Percentiles rank a stretch among this genome's conserved stretches.
phyloP scores from a whole-genome alignment of 1,140 invertebrate genomes.

The Anastrepha obliqua region DNA sequence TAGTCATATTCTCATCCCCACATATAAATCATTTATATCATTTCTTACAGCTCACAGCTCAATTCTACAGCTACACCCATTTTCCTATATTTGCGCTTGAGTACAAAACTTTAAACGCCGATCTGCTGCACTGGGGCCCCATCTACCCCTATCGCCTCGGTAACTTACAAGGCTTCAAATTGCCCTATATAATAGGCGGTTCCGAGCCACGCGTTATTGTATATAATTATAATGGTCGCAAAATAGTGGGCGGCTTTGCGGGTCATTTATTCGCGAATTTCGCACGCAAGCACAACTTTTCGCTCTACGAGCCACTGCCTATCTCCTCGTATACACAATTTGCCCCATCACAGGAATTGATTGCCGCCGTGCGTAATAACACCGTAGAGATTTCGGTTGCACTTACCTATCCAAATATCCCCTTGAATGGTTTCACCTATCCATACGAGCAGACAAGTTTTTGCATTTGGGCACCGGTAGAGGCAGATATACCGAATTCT shows the following conservation, averaged over 20 bases:
- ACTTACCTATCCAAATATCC: constrained; percentile 62
- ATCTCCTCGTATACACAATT: constrained; percentile 51
- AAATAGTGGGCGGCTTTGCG: constrained; percentile 62
- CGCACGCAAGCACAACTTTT: constrained; percentile 63
- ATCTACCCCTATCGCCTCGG: constrained; percentile 63
- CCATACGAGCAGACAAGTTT: constrained; percentile 66
- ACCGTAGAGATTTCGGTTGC: constrained; percentile 65
- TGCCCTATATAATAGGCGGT: constrained; percentile 64
- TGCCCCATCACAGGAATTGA: constrained; percentile 60
- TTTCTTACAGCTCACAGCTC: constrained; percentile 57
- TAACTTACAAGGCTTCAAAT: constrained; percentile 60
- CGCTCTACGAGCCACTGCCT: constrained; percentile 59
- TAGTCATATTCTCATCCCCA: not conserved
- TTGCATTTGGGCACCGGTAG: constrained; percentile 67
- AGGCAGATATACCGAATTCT: constrained; percentile 64
- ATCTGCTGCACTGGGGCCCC: not conserved
- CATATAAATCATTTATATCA: not conserved
- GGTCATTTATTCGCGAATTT: constrained; percentile 67
- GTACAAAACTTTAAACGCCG: constrained; percentile 19
- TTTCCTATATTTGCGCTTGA: constrained; percentile 65
- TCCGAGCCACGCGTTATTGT: constrained; percentile 63
- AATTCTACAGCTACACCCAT: constrained; percentile 62
- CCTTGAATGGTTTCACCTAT: constrained; percentile 61
- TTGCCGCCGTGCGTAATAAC: constrained; percentile 63
- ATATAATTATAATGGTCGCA: constrained; percentile 59